Evolutionary conservation across 2,113 vertebrate genomes (phyloP).

Genomic region (Silurus asotus): DNA sequence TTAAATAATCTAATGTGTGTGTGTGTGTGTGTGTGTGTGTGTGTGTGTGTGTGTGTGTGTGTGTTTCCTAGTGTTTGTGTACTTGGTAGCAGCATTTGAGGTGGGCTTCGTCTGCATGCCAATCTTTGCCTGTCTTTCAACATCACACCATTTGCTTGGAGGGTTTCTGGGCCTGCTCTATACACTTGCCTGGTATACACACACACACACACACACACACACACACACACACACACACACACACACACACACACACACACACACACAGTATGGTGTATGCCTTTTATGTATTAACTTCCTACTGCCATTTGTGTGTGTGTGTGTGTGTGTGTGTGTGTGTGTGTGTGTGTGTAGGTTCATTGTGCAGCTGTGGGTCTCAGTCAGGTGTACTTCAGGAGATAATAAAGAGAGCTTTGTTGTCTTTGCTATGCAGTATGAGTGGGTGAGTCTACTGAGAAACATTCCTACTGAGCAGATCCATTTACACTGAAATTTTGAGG

Average conservation of each 20-base stretch:
- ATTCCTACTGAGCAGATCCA: background rate
- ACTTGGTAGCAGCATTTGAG: conserved; percentile 80
- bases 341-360: background rate
- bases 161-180: conserved; percentile 80
- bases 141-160: conserved; percentile 70
- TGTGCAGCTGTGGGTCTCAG: background rate
- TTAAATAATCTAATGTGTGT: too few relatives aligned
- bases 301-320: background rate
- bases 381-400: background rate
- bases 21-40: background rate
- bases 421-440: background rate
- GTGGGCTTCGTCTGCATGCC: conserved; percentile 82
- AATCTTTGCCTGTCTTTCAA: conserved; percentile 86
- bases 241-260: too few relatives aligned
- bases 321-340: background rate
- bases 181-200: conserved; percentile 77
- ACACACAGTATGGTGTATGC: background rate
- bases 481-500: background rate
- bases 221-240: too few relatives aligned
- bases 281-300: background rate
- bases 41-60: background rate
- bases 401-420: background rate
- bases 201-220: background rate
- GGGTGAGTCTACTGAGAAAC: background rate
- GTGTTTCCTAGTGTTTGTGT: conserved; percentile 63